Percentiles rank a stretch among this genome's conserved stretches.
Conservation (phyloP, 2,113 vertebrate species). For the Falco punctatus region DNA sequence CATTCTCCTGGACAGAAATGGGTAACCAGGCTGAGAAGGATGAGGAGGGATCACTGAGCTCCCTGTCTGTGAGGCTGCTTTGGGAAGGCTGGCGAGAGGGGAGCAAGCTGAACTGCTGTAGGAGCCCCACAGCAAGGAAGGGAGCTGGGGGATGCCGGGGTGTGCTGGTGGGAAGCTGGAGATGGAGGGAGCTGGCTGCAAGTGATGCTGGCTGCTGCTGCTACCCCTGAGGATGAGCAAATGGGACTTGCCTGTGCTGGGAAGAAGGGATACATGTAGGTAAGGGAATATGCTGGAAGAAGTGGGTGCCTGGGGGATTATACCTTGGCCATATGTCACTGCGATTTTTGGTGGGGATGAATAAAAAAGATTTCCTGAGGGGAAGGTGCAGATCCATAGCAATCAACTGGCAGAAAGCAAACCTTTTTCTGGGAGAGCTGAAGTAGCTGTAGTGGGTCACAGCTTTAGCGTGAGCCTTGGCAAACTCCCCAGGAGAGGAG, state of each 20-base stretch:
- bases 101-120: rapidly evolving
- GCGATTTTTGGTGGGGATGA: neutral
- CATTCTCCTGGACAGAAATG: neutral
- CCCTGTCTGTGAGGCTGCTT: neutral
- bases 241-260: neutral
- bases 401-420: neutral
- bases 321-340: neutral
- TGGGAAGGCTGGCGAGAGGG: neutral
- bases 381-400: neutral
- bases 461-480: neutral
- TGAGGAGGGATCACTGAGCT: neutral
- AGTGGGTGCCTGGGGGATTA: neutral
- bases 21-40: neutral
- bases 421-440: neutral
- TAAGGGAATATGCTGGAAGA: neutral
- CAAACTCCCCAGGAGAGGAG: neutral
- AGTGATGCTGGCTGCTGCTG: neutral
- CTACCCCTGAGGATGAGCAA: rapidly evolving
- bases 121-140: neutral
- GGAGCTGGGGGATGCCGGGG: neutral
- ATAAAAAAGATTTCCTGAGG: neutral
- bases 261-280: neutral
- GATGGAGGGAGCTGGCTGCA: rapidly evolving
- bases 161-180: neutral
- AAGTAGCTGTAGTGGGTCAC: neutral